Base-by-base conservation (phyloP, 1,140 invertebrate genomes). In the Drosophila lini region DNA sequence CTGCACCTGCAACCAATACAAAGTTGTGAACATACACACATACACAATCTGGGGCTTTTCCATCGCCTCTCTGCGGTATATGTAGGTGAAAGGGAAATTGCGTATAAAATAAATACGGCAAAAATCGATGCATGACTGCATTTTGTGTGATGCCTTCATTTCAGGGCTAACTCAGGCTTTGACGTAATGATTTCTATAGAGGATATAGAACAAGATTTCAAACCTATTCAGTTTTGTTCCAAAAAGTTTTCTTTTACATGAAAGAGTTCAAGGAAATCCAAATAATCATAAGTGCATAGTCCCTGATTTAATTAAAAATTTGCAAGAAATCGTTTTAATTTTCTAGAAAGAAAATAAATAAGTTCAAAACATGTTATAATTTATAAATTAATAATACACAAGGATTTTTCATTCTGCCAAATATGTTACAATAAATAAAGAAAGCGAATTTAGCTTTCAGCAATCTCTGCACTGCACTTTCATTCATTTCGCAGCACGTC, bases 91-190 rank as follows among this genome's bases (percentile, higher is more conserved):
- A 38, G 50, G 40, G 58, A 74, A 74, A 74, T 42, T 63, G 52
- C 59, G 58, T 71, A 71, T 45, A 71, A 71, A 71, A 71, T 50
- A 64, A 75, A 75, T 50, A 56, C n/a, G 11, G 34, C 7, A 74
- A 75, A 75, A 75, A 75, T 75, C 73, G 70, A 75, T 75, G 70
- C 36, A 42, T 75, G 50, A 62, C 71, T 56, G 42, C 70, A 59
- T 32, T 71, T 50, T 36, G 36, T 38, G 22, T 22, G 38, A 42
- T 52, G 70, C 10, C 41, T 64, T 56, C 22, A 31, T 42, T 62
- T 74, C 13, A 53, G 42, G 58, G 48, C n/a, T 47, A 56, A 22
- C 40, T 15, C 11, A 1, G 15, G 28, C 28, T 53, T 38, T 10
- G 19, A 19, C 1, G 4, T 25, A 16, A 32, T 16, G 5, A 44